Base-by-base conservation (phyloP, 2,113 vertebrate species). In the Xenopus tropicalis region DNA sequence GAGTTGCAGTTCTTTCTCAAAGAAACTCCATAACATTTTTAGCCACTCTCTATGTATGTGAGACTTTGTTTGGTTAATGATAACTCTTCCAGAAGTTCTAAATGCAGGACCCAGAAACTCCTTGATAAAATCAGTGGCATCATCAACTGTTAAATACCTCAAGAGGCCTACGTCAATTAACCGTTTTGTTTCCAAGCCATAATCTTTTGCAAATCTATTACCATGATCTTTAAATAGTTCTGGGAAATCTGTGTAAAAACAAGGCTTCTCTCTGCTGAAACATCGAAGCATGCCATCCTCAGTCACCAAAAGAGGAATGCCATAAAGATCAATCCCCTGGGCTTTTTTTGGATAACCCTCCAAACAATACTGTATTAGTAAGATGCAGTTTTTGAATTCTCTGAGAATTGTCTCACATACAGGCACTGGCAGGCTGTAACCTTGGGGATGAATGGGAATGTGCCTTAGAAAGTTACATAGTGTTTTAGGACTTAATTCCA, bases 241-340 rank as follows among this genome's bases (percentile, higher is more conserved):
- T 0, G 68, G 66, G 83, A 85, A 85, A 4, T 0, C 0, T 77
- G 61, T 82, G 0, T 77, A 37, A 42, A 85, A 78, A 20, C 83
- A 85, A 0, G 85, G 88, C 16, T 80, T 73, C 1, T 83, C 11
- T 1, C n/a, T 72, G 70, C 82, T 74, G 74, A 93, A 90, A n/a
- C 71, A 73, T 78, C 86, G 83, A 46, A 94, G 80, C 77, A 83
- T 21, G 14, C 86, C 75, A 68, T 93, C 91, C 66, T 63, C 71
- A 52, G 89, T 94, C 58, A 87, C 82, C 65, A 95, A 85, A 69
- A 94, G 88, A n/a, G 93, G 93, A 57, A 95, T 79, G 1, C 86
- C 86, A 65, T 89, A 48, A 1, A 93, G 23, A 12, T 59, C 70
- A 52, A 94, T 79, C 1, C 86, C 85, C 65, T 89, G 51, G 1